Conservation (phyloP, 2,888 invertebrate species). For the Nephrotoma flavescens region DNA sequence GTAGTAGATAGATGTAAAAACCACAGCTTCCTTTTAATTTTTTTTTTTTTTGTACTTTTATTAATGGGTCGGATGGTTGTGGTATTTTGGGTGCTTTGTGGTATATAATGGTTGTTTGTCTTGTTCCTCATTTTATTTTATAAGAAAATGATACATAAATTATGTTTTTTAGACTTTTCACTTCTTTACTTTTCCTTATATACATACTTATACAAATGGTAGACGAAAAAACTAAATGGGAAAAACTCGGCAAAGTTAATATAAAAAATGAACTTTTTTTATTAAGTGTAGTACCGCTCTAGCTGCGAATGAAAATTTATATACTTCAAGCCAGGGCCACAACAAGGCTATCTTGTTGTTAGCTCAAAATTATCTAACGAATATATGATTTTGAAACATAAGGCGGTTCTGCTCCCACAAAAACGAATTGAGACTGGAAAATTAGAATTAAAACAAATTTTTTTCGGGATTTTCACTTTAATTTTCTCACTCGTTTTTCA, state of each 20-base stretch:
- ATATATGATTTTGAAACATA: too few species aligned
- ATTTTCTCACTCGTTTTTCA: neutral
- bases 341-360: too few species aligned
- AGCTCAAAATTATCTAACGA: too few species aligned
- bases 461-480: neutral
- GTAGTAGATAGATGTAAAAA: too few species aligned
- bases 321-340: neutral
- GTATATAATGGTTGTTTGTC: too few species aligned
- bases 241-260: neutral
- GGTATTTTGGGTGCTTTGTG: too few species aligned
- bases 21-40: too few species aligned
- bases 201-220: neutral
- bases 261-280: neutral
- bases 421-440: neutral
- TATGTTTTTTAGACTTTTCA: neutral
- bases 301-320: neutral
- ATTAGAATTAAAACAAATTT: neutral
- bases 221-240: neutral
- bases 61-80: too few species aligned
- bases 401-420: too few species aligned
- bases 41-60: too few species aligned
- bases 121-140: neutral
- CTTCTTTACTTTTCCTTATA: neutral
- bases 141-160: neutral
- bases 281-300: neutral